Evolutionary conservation across 2,888 invertebrate genomes (phyloP).

Genomic region (Cryptus viduatorius): DNA sequence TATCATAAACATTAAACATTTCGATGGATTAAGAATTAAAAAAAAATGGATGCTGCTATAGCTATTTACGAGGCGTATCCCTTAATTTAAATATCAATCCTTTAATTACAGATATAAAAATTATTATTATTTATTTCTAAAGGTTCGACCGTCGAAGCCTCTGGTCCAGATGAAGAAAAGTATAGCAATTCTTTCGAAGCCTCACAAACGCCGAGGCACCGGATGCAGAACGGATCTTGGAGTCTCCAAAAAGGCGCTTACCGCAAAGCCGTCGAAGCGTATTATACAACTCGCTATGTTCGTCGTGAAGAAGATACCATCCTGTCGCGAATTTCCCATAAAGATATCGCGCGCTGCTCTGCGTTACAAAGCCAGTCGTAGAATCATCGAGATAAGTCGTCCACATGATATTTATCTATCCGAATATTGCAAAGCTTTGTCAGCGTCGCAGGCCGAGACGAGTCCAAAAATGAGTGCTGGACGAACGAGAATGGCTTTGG

Average conservation of each 20-base stretch:
- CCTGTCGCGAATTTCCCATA: constrained; percentile 69
- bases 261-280: constrained; percentile 65
- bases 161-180: constrained; percentile 70
- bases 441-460: constrained; percentile 6
- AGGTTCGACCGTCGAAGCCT: constrained; percentile 74
- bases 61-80: too few relatives aligned
- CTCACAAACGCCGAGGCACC: constrained; percentile 39
- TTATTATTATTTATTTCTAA: not conserved
- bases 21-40: not conserved
- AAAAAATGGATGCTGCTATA: not conserved
- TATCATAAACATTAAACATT: constrained; percentile 8
- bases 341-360: constrained; percentile 72
- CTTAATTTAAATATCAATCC: too few relatives aligned
- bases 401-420: constrained; percentile 60
- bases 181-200: constrained; percentile 67
- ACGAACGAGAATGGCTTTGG: constrained; percentile 27
- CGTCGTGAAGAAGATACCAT: constrained; percentile 48
- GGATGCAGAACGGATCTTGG: constrained; percentile 53
- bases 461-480: constrained; percentile 33
- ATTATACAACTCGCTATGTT: constrained; percentile 68
- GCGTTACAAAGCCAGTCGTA: constrained; percentile 70
- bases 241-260: constrained; percentile 70
- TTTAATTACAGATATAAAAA: too few relatives aligned
- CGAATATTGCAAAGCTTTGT: constrained; percentile 66
- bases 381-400: constrained; percentile 71